Base-by-base conservation (phyloP, 2,113 vertebrate genomes). In the Lichenostomus cassidix region DNA sequence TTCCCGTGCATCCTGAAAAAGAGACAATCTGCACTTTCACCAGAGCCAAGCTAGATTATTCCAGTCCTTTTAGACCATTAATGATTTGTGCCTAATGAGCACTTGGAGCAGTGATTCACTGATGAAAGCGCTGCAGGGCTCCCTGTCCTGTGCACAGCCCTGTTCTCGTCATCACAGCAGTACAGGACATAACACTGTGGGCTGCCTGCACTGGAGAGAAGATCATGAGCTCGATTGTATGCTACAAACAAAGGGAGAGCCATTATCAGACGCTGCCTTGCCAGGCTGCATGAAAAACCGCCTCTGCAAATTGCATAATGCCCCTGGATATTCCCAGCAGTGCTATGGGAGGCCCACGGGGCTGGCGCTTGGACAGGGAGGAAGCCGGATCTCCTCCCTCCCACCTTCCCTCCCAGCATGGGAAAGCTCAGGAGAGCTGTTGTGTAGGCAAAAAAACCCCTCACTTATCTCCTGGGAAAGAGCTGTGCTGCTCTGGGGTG, bases 401-500 rank as follows among this genome's bases (percentile, higher is more conserved):
- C 84, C 64, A 6, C 90, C 83, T 63, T 63, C 90, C 60, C 85
- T 94, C 63, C 49, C 59, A 94, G 94, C 94, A 93, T 94, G 93
- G 93, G 92, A 96, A 93, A 93, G 71, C 94, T 90, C 92, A 90
- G 87, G 75, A 90, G 90, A 86, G 90, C 75, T 94, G 68, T 91
- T 94, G 85, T 96, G 90, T 90, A 92, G 94, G 95, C 82, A 94
- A 93, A 91, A 80, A 58, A 15, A 0, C 0, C 35, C 85, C 59
- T 83, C 79, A 80, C 71, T 97, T 96, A 95, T 96, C 95, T 96
- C 96, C 95, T 95, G 95, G 95, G 96, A 97, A 97, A 96, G 85
- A 76, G 68, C 76, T 29, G 68, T 46, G 68, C 82, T 63, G 75
- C 93, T 95, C 82, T 64, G 67, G 55, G 67, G 47, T 53, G 87